Evolutionary conservation across 2,113 vertebrate species (phyloP).

Genomic region (Atlantisia rogersi): DNA sequence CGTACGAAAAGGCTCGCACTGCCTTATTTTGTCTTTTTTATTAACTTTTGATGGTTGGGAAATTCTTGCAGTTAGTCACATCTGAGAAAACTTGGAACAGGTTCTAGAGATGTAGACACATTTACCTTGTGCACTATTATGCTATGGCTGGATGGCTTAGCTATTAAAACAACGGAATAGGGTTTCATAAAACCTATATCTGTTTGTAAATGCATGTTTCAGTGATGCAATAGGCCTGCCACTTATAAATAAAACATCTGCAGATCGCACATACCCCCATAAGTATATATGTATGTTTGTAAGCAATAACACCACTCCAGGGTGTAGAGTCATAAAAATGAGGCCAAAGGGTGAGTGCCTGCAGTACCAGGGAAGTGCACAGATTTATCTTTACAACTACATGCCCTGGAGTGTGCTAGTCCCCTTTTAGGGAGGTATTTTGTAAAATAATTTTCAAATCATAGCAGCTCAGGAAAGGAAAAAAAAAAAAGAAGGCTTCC

Average conservation of each 20-base stretch:
- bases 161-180: constrained; percentile 73
- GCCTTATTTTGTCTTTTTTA: constrained; percentile 27
- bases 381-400: constrained; percentile 72
- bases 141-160: constrained; percentile 73
- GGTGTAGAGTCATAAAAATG: constrained; percentile 63
- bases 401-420: constrained; percentile 38
- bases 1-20: background rate
- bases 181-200: constrained; percentile 67
- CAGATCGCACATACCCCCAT: constrained; percentile 19
- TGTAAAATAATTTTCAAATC: constrained; percentile 39
- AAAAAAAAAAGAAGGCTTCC: background rate
- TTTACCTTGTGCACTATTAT: constrained; percentile 70
- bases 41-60: constrained; percentile 63
- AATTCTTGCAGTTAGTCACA: constrained; percentile 77
- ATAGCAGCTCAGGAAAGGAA: background rate
- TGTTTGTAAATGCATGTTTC: constrained; percentile 59
- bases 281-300: constrained; percentile 28
- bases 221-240: constrained; percentile 59
- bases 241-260: constrained; percentile 77
- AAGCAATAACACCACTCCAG: constrained; percentile 68
- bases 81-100: constrained; percentile 78
- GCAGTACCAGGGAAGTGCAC: constrained; percentile 46
- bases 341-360: constrained; percentile 65
- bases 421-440: constrained; percentile 21
- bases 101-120: constrained; percentile 67